Percentiles rank a stretch among this genome's conserved stretches.
phyloP scores from a whole-genome alignment of 2,113 vertebrate genomes.

The Orientallactaga bullata region DNA sequence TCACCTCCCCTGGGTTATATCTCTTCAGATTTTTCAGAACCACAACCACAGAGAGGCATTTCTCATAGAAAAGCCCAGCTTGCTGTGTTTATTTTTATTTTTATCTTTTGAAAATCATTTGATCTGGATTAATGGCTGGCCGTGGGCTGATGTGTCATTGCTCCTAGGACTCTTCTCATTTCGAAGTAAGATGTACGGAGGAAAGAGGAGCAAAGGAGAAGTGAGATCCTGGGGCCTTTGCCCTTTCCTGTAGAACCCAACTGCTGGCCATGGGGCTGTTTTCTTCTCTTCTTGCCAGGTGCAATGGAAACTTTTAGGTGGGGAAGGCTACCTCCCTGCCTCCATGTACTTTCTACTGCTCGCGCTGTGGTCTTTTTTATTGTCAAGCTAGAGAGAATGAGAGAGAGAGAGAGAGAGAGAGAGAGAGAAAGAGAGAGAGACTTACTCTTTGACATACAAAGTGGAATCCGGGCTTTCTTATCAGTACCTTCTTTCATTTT shows the following conservation, averaged over 20 bases:
- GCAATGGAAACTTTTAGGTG: not conserved
- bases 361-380: not conserved
- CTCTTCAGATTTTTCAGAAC: not conserved
- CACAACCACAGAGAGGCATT: not conserved
- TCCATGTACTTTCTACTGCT: not conserved
- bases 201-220: not conserved
- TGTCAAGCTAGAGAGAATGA: too few relatives aligned
- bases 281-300: not conserved
- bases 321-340: too few relatives aligned
- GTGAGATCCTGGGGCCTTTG: not conserved
- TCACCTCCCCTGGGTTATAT: fast-evolving
- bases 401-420: too few relatives aligned
- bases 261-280: not conserved
- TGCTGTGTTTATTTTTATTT: not conserved
- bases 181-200: not conserved
- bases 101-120: too few relatives aligned
- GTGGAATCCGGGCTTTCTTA: not conserved
- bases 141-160: not conserved
- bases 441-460: not conserved
- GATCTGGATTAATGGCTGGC: not conserved
- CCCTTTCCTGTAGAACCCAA: not conserved
- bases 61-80: not conserved
- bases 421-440: too few relatives aligned
- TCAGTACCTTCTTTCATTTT: not conserved
- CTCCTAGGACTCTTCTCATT: not conserved